Conservation (phyloP, 2,113 vertebrate genomes). For the Podilymbus podiceps region DNA sequence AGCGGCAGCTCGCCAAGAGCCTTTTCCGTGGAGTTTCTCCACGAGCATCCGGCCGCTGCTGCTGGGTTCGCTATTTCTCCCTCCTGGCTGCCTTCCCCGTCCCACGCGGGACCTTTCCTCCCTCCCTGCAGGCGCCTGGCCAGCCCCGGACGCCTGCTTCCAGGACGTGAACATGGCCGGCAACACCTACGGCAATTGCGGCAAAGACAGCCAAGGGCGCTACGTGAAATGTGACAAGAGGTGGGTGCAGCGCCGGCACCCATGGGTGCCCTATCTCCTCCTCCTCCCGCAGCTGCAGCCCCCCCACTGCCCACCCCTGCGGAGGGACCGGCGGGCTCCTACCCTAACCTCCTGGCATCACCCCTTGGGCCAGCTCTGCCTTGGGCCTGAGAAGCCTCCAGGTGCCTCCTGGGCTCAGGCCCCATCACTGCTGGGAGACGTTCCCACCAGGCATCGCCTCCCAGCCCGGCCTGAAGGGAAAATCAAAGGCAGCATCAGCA, state of each 20-base stretch:
- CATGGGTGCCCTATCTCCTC: not conserved
- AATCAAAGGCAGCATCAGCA: not conserved
- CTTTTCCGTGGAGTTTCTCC: fast-evolving
- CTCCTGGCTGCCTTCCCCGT: not conserved
- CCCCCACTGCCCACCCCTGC: not conserved
- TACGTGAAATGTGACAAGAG: conserved; percentile 84
- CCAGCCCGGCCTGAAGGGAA: not conserved
- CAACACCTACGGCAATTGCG: conserved; percentile 89
- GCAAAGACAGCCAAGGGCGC: conserved; percentile 79
- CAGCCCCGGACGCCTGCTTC: conserved; percentile 89
- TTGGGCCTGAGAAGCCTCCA: not conserved
- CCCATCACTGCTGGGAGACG: not conserved
- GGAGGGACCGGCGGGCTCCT: not conserved
- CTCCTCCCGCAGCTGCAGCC: fast-evolving
- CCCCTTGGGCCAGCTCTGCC: fast-evolving
- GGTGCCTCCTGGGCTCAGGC: not conserved
- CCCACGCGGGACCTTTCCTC: fast-evolving
- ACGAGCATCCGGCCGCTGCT: not conserved
- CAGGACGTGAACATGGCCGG: conserved; percentile 87
- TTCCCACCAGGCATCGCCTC: not conserved
- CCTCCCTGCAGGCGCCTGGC: conserved; percentile 79
- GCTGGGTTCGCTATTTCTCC: fast-evolving
- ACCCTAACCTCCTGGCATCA: not conserved
- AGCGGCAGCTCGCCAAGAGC: not conserved
- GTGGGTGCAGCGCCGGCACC: conserved; percentile 51